Evolutionary conservation across 2,888 invertebrate species (phyloP).

Genomic region (Apomyelois bistriatella): DNA sequence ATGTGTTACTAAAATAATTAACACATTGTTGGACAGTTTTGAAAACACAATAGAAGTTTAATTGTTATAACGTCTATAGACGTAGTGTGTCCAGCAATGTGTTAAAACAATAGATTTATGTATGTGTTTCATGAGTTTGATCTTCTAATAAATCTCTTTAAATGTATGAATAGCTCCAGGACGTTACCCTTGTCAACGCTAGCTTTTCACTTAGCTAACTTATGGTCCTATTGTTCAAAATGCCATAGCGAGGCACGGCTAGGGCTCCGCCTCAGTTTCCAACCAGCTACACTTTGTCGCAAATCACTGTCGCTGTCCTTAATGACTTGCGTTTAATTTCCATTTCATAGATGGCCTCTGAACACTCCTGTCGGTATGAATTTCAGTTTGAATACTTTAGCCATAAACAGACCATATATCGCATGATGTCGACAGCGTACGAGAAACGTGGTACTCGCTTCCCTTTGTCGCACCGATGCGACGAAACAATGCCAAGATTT

Average conservation of each 20-base stretch:
- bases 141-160: slow-evolving; percentile 14
- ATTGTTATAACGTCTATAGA: too few species aligned
- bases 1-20: too few species aligned
- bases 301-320: slow-evolving; percentile 32
- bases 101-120: slow-evolving; percentile 24
- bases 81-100: too few species aligned
- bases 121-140: neutral
- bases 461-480: slow-evolving; percentile 43
- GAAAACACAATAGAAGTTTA: too few species aligned
- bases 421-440: slow-evolving; percentile 23
- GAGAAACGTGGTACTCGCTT: slow-evolving; percentile 35
- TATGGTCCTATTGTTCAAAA: slow-evolving; percentile 58
- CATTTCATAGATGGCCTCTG: slow-evolving; percentile 16
- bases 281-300: slow-evolving; percentile 19
- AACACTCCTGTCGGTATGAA: slow-evolving; percentile 10
- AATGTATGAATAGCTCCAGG: slow-evolving; percentile 52
- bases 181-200: slow-evolving; percentile 63
- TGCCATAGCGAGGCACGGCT: slow-evolving; percentile 32
- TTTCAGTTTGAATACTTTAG: slow-evolving; percentile 6
- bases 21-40: too few species aligned
- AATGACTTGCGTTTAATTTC: slow-evolving; percentile 19
- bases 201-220: slow-evolving; percentile 62
- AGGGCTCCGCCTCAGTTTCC: slow-evolving; percentile 16
- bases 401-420: slow-evolving; percentile 17
- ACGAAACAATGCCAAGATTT: slow-evolving; percentile 57